These are phyloP conservation scores for Dorcus parallelipipedus DNA, from an alignment of 2,888 invertebrate species.

Conservation along the genomic window DNA sequence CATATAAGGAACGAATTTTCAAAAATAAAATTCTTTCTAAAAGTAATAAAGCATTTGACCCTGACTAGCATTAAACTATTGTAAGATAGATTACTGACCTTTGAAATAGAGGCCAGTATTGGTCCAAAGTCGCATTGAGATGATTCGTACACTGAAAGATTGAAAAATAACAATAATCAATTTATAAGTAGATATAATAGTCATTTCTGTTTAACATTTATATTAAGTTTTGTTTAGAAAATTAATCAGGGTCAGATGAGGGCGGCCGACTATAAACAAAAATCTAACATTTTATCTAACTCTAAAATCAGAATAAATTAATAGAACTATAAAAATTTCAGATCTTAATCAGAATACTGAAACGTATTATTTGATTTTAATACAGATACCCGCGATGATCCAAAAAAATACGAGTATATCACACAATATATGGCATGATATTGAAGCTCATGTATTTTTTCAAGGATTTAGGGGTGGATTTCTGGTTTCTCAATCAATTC, in stretches of 20 bases:
- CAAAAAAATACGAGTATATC: constrained; percentile 14
- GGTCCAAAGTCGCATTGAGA: constrained; percentile 52
- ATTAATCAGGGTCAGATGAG: neutral
- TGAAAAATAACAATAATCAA: constrained; percentile 41
- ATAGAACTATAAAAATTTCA: no score
- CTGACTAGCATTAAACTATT: constrained; percentile 5
- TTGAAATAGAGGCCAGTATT: constrained; percentile 51
- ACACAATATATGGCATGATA: constrained; percentile 22
- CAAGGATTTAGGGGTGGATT: constrained; percentile 6
- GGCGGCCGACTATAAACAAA: no score
- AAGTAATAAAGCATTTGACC: neutral
- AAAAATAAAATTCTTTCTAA: no score
- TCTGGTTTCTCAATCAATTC: constrained; percentile 23
- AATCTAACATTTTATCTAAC: no score
- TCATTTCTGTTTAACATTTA: neutral
- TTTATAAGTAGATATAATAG: constrained; percentile 11
- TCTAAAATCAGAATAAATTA: no score
- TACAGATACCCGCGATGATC: neutral
- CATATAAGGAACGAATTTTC: no score
- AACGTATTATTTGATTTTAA: no score
- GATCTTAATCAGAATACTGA: no score
- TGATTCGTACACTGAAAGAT: constrained; percentile 51
- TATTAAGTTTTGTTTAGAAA: neutral
- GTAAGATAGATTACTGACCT: constrained; percentile 45
- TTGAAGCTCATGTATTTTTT: constrained; percentile 19